phyloP scores from a whole-genome alignment of 2,888 invertebrate species.

The Himalopsyche kuldschensis region DNA sequence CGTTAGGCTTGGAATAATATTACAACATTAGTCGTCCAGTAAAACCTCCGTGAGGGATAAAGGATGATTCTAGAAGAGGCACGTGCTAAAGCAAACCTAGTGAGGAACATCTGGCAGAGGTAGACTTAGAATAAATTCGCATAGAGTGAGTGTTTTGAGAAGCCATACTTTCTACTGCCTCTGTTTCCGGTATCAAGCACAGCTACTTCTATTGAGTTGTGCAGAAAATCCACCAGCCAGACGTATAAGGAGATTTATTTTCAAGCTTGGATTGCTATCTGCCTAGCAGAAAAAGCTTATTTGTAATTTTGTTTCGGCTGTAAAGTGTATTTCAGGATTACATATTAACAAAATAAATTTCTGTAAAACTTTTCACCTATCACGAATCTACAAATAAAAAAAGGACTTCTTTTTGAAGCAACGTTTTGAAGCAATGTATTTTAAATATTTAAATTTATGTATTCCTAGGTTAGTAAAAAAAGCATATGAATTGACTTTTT shows the following conservation, averaged over 20 bases:
- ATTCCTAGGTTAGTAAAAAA: too few relatives aligned
- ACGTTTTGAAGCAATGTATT: too few relatives aligned
- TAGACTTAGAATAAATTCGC: neutral
- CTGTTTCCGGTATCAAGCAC: neutral
- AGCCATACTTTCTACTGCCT: neutral
- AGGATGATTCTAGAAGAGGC: neutral
- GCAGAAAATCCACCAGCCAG: neutral
- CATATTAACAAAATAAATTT: too few relatives aligned
- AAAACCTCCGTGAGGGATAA: neutral
- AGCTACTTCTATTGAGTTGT: neutral
- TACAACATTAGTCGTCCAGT: slow-evolving; percentile 9
- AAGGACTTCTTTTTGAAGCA: too few relatives aligned
- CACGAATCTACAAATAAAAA: too few relatives aligned
- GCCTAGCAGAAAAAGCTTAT: too few relatives aligned
- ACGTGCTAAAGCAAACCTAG: neutral
- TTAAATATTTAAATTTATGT: too few relatives aligned
- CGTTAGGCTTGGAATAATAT: slow-evolving; percentile 18
- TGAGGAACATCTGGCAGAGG: neutral
- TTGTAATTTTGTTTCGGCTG: too few relatives aligned
- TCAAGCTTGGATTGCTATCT: neutral
- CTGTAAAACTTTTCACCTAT: too few relatives aligned
- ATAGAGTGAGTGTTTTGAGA: neutral
- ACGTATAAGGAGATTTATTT: neutral
- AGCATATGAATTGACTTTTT: too few relatives aligned
- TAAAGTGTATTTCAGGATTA: too few relatives aligned